Percentiles rank a stretch among this genome's conserved stretches.
Conservation (phyloP, 2,113 vertebrate species). For the Rhinolophus ferrumequinum region DNA sequence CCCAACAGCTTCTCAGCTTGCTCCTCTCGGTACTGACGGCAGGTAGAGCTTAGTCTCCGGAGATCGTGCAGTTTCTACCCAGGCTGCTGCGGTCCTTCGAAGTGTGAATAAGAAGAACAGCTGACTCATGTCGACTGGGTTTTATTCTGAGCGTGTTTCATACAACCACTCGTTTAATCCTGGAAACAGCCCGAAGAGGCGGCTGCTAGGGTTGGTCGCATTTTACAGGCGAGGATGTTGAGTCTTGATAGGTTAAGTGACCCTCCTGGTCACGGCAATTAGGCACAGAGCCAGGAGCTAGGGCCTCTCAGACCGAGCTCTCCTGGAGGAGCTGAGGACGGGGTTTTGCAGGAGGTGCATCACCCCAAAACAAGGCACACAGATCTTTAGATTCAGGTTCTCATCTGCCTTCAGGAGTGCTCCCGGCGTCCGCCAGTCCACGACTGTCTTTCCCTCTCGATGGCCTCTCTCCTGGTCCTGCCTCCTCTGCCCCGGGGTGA, state of each 20-base stretch:
- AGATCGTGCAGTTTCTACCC: neutral
- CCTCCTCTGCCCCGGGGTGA: neutral
- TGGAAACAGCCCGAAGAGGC: neutral
- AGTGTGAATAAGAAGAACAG: neutral
- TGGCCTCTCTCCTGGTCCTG: neutral
- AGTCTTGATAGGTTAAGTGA: neutral
- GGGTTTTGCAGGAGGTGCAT: neutral
- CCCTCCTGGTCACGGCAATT: neutral
- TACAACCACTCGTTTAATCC: neutral
- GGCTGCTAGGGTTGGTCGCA: neutral
- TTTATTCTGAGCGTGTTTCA: neutral
- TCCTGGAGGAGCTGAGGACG: neutral
- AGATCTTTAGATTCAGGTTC: neutral
- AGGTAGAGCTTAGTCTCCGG: neutral
- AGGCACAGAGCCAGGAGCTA: neutral
- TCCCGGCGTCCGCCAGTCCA: neutral
- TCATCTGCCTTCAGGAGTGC: neutral
- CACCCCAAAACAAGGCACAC: neutral
- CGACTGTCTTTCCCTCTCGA: neutral
- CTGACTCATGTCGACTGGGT: neutral
- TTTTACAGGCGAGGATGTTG: neutral
- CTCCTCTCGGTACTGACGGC: neutral
- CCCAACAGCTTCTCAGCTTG: neutral
- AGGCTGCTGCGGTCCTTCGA: neutral
- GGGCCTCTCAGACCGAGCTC: neutral